Evolutionary conservation across 2,888 invertebrate species (phyloP), one percentile per base, ranked within the genome.

Genomic region (Melinopterus prodromus): DNA sequence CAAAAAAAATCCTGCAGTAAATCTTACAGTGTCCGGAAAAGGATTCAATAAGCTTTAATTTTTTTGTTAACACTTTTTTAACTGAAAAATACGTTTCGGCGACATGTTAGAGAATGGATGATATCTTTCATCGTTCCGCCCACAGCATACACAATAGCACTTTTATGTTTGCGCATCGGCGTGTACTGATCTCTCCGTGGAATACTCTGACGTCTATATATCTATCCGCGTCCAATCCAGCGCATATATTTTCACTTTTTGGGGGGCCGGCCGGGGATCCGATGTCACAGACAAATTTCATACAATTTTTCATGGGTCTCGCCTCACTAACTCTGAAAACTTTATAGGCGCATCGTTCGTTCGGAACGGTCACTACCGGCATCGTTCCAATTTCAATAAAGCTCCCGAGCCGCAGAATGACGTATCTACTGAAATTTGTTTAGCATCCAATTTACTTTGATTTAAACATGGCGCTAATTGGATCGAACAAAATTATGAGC

Each of bases 311-410:
- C 74, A 74, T 35, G 35, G 74, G 37, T 35, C 35, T 37, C 35
- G 74, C 36, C 74, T 35, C 53, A 37, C 36, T 74, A 74, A 74
- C 74, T 74, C 74, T 6, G 37, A 74, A 74, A 74, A 74, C 36
- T 74, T 74, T 74, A 74, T 74, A 74, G 74, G 74, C 74, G 35
- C 53, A 53, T 9, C 53, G 53, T 53, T 53, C 53, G 12, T 53
- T 12, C 53, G 15, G 12, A 70, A 70, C 15, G 70, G 70, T 6
- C n/a, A 16, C 70, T n/a, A 16, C 16, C 16, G 15, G 15, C 36
- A 26, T 15, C 36, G 74, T 37, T 74, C 35, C 74, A 74, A 37
- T 74, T 74, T 74, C 74, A 74, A 74, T 74, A 74, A 74, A 74
- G 12, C 36, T 71, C 15, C 15, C 15, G 26, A 71, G 5, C 71